A percentile compares a stretch with the other conserved stretches of the same genome.
Conservation (phyloP, 2,113 vertebrate species). For the Corydoras maculifer region DNA sequence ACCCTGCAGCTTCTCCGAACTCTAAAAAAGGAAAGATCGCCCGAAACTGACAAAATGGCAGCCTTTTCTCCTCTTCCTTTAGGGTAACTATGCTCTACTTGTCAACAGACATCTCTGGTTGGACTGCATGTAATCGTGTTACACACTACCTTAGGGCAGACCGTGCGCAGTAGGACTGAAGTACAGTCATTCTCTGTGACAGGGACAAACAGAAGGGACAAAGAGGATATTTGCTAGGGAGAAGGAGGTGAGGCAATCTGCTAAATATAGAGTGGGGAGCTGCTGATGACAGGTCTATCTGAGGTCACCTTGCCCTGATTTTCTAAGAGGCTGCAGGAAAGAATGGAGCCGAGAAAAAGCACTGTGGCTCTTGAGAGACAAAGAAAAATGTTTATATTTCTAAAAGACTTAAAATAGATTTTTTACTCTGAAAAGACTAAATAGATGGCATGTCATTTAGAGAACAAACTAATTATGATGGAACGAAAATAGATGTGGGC, state of each 20-base stretch:
- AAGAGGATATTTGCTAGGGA: neutral
- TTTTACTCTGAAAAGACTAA: too few species aligned
- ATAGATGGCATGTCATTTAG: too few species aligned
- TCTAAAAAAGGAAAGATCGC: neutral
- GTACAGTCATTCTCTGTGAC: conserved; percentile 14
- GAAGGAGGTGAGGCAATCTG: conserved; percentile 7
- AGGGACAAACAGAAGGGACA: too few species aligned
- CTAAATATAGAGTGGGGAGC: conserved; percentile 37
- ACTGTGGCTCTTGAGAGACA: neutral
- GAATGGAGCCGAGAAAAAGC: neutral
- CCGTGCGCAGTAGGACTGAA: conserved; percentile 18
- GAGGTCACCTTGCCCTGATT: conserved; percentile 31
- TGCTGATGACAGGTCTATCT: conserved; percentile 30
- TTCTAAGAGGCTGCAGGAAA: conserved; percentile 5
- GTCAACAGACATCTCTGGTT: conserved; percentile 19
- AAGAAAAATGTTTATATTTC: neutral
- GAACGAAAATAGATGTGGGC: too few species aligned
- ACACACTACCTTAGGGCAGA: conserved; percentile 8
- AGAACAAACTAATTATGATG: too few species aligned
- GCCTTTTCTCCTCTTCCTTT: neutral
- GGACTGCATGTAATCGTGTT: neutral
- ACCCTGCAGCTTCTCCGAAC: neutral
- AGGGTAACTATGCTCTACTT: conserved; percentile 9
- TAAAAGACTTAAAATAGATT: too few species aligned
- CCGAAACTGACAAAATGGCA: conserved; percentile 5